These are phyloP conservation scores for Parauchenoglanis ngamensis DNA, from an alignment of 2,797 vertebrate genomes.

Conservation along the genomic window DNA sequence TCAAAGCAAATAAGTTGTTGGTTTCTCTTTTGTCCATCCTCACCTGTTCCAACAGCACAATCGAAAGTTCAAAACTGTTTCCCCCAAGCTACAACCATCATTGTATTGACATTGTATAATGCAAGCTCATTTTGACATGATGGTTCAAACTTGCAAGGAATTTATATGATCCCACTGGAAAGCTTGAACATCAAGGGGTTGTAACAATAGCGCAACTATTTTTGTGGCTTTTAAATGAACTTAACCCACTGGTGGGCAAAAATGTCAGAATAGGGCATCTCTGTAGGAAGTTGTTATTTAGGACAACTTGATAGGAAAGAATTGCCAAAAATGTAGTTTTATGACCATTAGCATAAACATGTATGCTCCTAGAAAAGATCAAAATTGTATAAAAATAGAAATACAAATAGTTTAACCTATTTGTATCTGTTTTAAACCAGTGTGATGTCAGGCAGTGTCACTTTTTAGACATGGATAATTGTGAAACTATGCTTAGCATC, in stretches of 20 bases:
- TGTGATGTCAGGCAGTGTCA: not conserved
- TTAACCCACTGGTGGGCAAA: not conserved
- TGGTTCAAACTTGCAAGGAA: not conserved
- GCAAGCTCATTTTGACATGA: not conserved
- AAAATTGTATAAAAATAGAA: not conserved
- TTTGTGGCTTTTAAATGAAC: not conserved
- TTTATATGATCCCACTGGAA: not conserved
- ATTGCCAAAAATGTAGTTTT: not conserved
- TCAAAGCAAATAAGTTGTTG: constrained; percentile 10
- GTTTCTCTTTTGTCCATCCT: not conserved
- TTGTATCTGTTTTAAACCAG: not conserved
- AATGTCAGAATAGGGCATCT: not conserved
- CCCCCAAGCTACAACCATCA: not conserved
- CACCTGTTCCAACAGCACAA: not conserved
- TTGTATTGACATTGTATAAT: not conserved
- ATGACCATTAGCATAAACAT: not conserved
- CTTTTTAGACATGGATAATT: not conserved
- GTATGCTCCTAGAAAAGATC: not conserved
- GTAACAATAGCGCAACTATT: not conserved
- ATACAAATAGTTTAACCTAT: not conserved
- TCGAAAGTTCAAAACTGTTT: not conserved
- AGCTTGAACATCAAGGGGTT: not conserved
- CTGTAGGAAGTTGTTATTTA: not conserved
- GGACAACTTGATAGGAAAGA: not conserved
- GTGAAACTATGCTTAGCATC: not conserved